A percentile compares a stretch with the other conserved stretches of the same genome.
These are phyloP conservation scores for Indicator indicator DNA, from an alignment of 2,113 vertebrate species.

Conservation along the genomic window DNA sequence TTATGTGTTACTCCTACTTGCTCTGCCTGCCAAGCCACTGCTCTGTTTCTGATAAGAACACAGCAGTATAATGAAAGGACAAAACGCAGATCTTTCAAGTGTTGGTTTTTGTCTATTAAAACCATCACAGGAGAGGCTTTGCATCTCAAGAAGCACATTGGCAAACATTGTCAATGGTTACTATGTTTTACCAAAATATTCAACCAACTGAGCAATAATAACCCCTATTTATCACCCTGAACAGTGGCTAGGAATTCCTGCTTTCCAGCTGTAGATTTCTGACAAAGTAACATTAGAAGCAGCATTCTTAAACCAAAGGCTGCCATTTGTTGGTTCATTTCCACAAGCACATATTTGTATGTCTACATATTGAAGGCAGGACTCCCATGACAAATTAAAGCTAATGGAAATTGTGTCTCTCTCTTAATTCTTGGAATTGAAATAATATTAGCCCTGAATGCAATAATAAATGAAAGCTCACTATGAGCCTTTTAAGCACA, in stretches of 20 bases:
- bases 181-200: constrained; percentile 28
- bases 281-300: neutral
- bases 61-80: neutral
- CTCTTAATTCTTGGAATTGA: neutral
- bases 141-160: neutral
- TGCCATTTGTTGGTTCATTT: neutral
- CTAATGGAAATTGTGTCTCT: neutral
- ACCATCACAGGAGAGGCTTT: neutral
- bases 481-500: constrained; percentile 43
- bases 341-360: constrained; percentile 20
- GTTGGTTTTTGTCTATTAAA: neutral
- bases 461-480: constrained; percentile 27
- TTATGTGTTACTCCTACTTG: neutral
- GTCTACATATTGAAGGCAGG: neutral
- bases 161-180: neutral
- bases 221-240: neutral
- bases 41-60: neutral
- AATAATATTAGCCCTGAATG: neutral
- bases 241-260: neutral
- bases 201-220: neutral
- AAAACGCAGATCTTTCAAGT: neutral
- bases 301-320: neutral
- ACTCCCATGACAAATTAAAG: neutral
- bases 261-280: neutral
- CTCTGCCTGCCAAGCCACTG: neutral